Percentiles rank a stretch among this genome's conserved stretches.
Evolutionary conservation across 2,113 vertebrate genomes (phyloP).

Genomic region (Periophthalmodon schlosseri): DNA sequence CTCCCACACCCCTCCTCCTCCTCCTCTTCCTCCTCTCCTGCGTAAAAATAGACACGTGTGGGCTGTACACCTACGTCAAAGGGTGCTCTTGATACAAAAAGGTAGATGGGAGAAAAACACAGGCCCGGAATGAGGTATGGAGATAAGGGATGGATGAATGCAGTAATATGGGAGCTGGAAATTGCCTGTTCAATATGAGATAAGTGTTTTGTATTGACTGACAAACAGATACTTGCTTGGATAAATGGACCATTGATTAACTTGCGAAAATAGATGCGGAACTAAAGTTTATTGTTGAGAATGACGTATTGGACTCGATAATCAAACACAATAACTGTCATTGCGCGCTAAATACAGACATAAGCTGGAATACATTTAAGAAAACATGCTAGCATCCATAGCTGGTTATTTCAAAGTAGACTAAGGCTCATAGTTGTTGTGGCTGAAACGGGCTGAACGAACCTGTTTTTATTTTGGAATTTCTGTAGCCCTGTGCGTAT

Average conservation of each 20-base stretch:
- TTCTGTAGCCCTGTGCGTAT: too few relatives aligned
- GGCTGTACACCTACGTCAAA: constrained; percentile 68
- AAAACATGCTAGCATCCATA: not conserved
- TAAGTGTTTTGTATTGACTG: constrained; percentile 9
- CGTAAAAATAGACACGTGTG: constrained; percentile 74
- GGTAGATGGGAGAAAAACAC: not conserved
- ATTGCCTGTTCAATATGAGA: not conserved
- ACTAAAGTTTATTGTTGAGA: not conserved
- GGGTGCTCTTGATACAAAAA: constrained; percentile 43
- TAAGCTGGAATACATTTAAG: not conserved
- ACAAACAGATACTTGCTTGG: not conserved
- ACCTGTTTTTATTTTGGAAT: too few relatives aligned
- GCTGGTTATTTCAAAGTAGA: not conserved
- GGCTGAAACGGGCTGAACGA: too few relatives aligned
- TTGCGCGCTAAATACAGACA: not conserved
- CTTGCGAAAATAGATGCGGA: not conserved
- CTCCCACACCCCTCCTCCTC: constrained; percentile 14
- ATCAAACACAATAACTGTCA: not conserved
- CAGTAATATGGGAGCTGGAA: not conserved
- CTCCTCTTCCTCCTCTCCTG: constrained; percentile 11
- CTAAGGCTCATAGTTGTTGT: too few relatives aligned
- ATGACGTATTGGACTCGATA: not conserved
- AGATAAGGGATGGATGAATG: constrained; percentile 3
- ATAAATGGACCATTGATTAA: not conserved
- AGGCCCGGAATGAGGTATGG: not conserved